These are phyloP conservation scores for Zosterops pallidus DNA, from an alignment of 2,113 vertebrate species.

Conservation along the genomic window DNA sequence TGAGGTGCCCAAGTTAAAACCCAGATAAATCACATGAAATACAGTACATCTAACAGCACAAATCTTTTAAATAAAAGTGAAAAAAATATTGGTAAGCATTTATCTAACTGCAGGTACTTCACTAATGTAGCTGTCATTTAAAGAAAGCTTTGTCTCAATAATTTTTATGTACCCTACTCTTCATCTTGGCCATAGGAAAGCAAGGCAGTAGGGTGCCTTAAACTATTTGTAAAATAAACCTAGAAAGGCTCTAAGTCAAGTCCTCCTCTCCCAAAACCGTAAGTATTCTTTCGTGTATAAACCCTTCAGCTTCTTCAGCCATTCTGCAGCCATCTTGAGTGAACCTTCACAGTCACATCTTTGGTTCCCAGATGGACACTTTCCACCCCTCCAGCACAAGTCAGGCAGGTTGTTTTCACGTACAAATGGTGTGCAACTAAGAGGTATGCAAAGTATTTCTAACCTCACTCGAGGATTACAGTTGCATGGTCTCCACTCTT, in stretches of 20 bases:
- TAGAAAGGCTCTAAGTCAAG: background rate
- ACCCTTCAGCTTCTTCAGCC: background rate
- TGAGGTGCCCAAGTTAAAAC: background rate
- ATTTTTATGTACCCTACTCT: background rate
- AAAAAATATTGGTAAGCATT: background rate
- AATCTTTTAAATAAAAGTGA: background rate
- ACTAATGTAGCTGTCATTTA: background rate
- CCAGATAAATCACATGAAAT: background rate
- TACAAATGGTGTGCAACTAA: background rate
- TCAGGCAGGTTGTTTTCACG: background rate
- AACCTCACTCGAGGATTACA: background rate
- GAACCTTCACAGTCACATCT: background rate
- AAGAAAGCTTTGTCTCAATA: background rate
- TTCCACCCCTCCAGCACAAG: background rate
- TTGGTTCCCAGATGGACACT: background rate
- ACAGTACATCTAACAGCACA: background rate
- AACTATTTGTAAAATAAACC: background rate
- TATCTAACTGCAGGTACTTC: background rate
- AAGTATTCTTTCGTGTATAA: background rate
- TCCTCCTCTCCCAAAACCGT: background rate
- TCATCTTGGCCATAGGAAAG: background rate
- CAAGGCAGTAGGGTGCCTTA: background rate
- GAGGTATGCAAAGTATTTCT: conserved; percentile 1
- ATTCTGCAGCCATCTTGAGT: background rate
- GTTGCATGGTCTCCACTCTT: background rate